Percentiles rank a stretch among this genome's conserved stretches.
Evolutionary conservation across 2,113 vertebrate genomes (phyloP).

Genomic region (Lasiurus borealis): DNA sequence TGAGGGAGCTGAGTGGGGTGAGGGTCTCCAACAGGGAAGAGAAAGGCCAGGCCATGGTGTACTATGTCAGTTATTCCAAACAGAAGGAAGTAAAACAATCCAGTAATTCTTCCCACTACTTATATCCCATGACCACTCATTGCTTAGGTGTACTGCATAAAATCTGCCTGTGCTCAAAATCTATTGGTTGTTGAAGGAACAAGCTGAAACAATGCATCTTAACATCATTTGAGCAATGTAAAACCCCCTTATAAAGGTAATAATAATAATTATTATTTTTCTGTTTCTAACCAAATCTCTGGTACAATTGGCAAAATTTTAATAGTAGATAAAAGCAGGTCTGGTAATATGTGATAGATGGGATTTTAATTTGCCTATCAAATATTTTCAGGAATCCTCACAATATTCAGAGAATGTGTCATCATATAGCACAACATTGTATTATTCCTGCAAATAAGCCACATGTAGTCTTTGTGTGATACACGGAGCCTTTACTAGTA

Average conservation of each 20-base stretch:
- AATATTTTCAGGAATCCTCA: background rate
- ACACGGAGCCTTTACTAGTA: background rate
- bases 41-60: fast-evolving
- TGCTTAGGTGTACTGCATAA: background rate
- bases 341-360: conserved; percentile 5
- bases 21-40: background rate
- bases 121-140: background rate
- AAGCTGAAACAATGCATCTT: background rate
- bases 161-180: background rate
- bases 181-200: background rate
- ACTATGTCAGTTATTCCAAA: background rate
- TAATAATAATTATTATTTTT: background rate
- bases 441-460: background rate
- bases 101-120: background rate
- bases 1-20: background rate
- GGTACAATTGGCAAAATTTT: background rate
- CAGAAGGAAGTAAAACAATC: background rate
- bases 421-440: background rate
- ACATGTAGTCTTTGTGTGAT: background rate
- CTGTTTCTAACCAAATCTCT: background rate
- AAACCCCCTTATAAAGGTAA: background rate
- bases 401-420: background rate
- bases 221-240: conserved; percentile 15
- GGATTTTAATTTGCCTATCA: conserved; percentile 34
- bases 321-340: background rate